These are phyloP conservation scores for Pomacea maculata DNA, from an alignment of 1,140 invertebrate species.

Conservation along the genomic window DNA sequence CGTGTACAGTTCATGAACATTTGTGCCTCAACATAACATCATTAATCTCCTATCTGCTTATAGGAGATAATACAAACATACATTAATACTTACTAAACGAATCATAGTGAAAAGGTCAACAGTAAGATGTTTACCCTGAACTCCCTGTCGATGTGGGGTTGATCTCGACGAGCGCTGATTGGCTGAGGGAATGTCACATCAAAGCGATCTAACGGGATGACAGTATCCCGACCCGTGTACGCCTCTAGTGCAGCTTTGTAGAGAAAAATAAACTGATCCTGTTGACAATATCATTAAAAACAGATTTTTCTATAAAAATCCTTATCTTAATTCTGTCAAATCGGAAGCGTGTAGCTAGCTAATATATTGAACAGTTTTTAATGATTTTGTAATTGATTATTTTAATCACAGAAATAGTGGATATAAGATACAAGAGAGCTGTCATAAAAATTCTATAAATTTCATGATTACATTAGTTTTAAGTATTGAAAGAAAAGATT, in stretches of 20 bases:
- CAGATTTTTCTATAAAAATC: too few species aligned
- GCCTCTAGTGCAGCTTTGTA: conserved; percentile 21
- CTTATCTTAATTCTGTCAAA: too few species aligned
- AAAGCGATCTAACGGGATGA: neutral
- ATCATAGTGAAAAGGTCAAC: neutral
- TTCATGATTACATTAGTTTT: too few species aligned
- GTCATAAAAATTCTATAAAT: neutral
- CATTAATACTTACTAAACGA: neutral
- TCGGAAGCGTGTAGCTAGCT: too few species aligned
- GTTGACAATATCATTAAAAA: neutral
- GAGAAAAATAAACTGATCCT: conserved; percentile 16
- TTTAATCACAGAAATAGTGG: neutral
- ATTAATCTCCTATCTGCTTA: neutral
- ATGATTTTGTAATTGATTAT: neutral
- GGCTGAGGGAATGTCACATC: neutral
- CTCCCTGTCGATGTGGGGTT: conserved; percentile 2
- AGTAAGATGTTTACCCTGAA: neutral
- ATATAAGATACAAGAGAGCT: neutral
- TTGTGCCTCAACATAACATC: neutral
- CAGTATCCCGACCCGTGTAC: conserved; percentile 6
- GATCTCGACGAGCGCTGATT: neutral
- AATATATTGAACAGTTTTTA: too few species aligned
- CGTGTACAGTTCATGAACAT: neutral
- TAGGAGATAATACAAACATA: neutral
- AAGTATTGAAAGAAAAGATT: too few species aligned